Percentiles rank a stretch among this genome's conserved stretches.
phyloP scores from a whole-genome alignment of 2,113 vertebrate species.

The Xiphophorus maculatus region DNA sequence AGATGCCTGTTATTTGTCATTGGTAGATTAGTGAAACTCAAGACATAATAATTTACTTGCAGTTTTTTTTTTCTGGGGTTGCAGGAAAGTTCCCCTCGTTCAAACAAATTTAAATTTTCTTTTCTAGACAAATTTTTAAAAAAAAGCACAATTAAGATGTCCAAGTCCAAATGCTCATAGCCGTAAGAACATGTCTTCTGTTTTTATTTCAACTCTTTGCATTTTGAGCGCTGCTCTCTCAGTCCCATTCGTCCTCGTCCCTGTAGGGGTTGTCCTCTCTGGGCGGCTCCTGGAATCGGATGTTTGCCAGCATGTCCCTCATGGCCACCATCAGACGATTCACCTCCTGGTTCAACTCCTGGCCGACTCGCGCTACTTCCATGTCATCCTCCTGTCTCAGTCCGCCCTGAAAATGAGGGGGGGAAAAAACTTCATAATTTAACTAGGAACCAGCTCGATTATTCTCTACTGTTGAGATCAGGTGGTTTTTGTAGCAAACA shows the following conservation, averaged over 20 bases:
- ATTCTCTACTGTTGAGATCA: not conserved
- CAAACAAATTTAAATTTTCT: not conserved
- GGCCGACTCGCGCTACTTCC: conserved; percentile 86
- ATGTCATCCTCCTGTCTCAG: conserved; percentile 81
- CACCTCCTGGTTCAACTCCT: conserved; percentile 92
- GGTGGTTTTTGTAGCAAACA: not conserved
- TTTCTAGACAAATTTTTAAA: not conserved
- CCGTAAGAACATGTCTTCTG: not conserved
- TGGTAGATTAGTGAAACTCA: not conserved
- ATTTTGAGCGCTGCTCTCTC: conserved; percentile 6
- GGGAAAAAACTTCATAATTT: not conserved
- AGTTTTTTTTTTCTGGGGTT: not conserved
- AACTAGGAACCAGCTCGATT: not conserved
- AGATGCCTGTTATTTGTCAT: not conserved
- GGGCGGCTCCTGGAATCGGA: conserved; percentile 90
- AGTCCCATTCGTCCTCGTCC: conserved; percentile 91
- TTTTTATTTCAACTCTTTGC: conserved; percentile 14
- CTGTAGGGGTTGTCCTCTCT: conserved; percentile 79
- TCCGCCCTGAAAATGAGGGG: conserved; percentile 76
- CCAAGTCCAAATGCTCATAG: conserved; percentile 2
- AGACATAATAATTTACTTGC: not conserved
- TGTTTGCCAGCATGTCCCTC: conserved; percentile 97
- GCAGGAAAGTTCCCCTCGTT: not conserved
- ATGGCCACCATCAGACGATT: conserved; percentile 96
- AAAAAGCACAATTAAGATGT: conserved; percentile 20